These are phyloP conservation scores for Lophotriccus pileatus DNA, from an alignment of 2,797 vertebrate genomes.

Conservation along the genomic window DNA sequence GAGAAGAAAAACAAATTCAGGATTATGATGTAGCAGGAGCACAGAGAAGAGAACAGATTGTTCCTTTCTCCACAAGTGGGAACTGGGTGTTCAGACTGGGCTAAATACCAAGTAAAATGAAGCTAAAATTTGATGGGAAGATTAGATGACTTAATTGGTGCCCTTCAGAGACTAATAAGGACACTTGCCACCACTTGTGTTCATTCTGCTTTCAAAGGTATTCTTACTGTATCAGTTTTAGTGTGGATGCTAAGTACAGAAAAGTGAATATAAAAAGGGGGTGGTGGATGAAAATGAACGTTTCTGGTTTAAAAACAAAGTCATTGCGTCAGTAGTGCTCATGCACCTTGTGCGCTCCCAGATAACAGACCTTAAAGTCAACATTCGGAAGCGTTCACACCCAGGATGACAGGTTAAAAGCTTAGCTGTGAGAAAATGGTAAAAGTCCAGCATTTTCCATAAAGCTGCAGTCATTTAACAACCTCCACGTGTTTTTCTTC, in stretches of 20 bases:
- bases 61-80: background rate
- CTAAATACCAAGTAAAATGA: constrained; percentile 55
- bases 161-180: constrained; percentile 45
- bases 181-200: background rate
- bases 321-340: background rate
- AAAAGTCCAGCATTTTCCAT: background rate
- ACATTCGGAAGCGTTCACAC: background rate
- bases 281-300: background rate
- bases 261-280: background rate
- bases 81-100: constrained; percentile 44
- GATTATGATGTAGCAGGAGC: constrained; percentile 1
- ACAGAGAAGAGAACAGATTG: constrained; percentile 33
- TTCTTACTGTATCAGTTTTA: background rate
- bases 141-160: constrained; percentile 52
- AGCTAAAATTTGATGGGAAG: constrained; percentile 45
- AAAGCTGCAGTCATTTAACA: background rate
- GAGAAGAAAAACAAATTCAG: constrained; percentile 47
- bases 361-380: background rate
- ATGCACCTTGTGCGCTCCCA: background rate
- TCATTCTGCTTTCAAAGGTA: constrained; percentile 6
- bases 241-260: background rate
- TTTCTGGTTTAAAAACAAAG: background rate
- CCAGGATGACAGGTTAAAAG: background rate
- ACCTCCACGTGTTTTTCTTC: background rate
- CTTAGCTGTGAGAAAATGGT: background rate